Percentiles rank a stretch among this genome's conserved stretches.
Conservation (phyloP, 2,888 invertebrate genomes). For the Drepanosiphum platanoidis region DNA sequence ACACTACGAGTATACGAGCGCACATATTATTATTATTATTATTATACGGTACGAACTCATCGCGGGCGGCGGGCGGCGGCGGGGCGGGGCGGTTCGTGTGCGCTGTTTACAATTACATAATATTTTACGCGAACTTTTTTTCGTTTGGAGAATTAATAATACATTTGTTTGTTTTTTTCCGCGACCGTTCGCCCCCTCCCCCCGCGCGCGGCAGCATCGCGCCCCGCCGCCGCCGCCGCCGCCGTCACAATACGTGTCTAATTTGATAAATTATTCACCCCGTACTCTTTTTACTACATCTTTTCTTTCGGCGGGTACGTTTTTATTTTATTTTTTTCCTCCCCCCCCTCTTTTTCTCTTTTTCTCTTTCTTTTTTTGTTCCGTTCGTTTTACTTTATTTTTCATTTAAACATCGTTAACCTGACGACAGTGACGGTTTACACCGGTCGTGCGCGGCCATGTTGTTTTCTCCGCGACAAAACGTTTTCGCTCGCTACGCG, state of each 20-base stretch:
- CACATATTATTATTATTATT: not conserved
- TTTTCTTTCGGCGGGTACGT: not conserved
- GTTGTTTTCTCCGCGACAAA: not conserved
- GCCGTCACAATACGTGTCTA: slow-evolving; percentile 53
- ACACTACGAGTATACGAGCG: not conserved
- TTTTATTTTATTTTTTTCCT: not conserved
- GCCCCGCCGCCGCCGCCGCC: not conserved
- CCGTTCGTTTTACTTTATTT: not conserved
- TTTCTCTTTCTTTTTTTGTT: not conserved
- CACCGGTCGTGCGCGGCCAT: not conserved
- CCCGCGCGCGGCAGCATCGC: not conserved
- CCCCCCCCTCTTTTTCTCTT: not conserved
- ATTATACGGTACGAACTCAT: too few relatives aligned
- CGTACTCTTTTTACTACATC: not conserved
- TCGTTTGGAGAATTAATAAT: not conserved
- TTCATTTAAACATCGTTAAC: slow-evolving; percentile 3
- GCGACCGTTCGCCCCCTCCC: not conserved
- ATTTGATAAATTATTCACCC: slow-evolving; percentile 60
- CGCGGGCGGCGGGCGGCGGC: too few relatives aligned
- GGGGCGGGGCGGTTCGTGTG: not conserved
- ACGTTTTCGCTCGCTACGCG: not conserved
- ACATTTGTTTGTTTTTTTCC: not conserved
- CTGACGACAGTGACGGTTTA: not conserved
- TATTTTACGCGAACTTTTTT: not conserved
- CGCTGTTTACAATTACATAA: not conserved